Percentiles rank a stretch among this genome's conserved stretches.
These are phyloP conservation scores for Chrysina gloriosa DNA, from an alignment of 2,888 invertebrate species.

Conservation along the genomic window DNA sequence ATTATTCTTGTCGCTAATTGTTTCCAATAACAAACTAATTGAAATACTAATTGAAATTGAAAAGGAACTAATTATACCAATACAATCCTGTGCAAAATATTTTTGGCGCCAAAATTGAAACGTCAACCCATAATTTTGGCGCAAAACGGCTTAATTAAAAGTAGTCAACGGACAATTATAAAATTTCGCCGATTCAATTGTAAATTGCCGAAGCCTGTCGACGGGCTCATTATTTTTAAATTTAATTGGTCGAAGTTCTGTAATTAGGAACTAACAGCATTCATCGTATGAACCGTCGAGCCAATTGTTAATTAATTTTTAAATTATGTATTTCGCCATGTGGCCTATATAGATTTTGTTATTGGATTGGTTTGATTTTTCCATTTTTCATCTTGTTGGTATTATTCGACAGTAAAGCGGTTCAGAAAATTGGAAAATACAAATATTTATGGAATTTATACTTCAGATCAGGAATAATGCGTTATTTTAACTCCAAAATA, in stretches of 20 bases:
- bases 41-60: no score
- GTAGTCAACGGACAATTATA: neutral
- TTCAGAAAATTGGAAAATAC: no score
- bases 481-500: no score
- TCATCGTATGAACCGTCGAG: neutral
- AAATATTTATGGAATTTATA: no score
- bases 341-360: neutral
- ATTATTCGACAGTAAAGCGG: no score
- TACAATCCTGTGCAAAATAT: no score
- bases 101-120: no score
- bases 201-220: neutral
- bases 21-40: no score
- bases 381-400: neutral
- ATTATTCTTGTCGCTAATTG: no score
- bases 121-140: no score
- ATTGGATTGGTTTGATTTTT: neutral
- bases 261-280: neutral
- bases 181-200: neutral
- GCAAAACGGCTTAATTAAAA: slow-evolving; percentile 6
- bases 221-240: slow-evolving; percentile 1
- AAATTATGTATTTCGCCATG: neutral
- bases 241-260: neutral
- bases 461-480: no score
- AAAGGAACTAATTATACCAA: no score
- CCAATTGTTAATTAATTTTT: neutral